Evolutionary conservation across 2,888 invertebrate genomes (phyloP).

Genomic region (Schizaphis graminum): DNA sequence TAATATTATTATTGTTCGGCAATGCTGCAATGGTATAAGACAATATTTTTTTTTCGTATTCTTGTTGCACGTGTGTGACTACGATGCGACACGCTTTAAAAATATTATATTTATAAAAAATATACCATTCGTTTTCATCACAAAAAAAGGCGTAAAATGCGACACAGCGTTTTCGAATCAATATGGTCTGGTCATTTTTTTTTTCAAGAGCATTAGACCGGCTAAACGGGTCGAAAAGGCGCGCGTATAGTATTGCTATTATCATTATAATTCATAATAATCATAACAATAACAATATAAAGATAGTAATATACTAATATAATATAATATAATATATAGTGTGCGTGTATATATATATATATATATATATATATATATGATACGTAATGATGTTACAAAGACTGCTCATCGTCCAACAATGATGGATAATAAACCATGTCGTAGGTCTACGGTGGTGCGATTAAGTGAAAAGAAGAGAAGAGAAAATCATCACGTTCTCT

Average conservation of each 20-base stretch:
- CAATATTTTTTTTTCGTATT: neutral
- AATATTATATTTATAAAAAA: conserved; percentile 4
- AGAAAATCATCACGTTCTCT: conserved; percentile 30
- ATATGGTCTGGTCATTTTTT: neutral
- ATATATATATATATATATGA: neutral
- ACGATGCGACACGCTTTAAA: neutral
- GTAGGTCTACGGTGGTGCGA: neutral
- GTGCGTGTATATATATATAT: neutral
- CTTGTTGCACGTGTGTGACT: neutral
- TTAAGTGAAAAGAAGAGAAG: conserved; percentile 6
- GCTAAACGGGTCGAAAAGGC: neutral
- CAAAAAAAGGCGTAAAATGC: neutral
- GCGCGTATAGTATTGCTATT: neutral
- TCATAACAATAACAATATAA: neutral
- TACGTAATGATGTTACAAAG: neutral
- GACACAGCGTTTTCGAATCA: neutral
- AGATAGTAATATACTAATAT: neutral
- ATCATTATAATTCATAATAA: neutral
- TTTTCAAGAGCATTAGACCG: neutral
- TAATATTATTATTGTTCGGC: neutral
- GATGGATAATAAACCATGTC: neutral
- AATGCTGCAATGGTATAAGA: neutral
- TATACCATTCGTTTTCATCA: neutral
- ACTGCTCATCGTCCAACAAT: neutral
- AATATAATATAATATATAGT: neutral